phyloP scores from a whole-genome alignment of 2,797 vertebrate species.

The Poliocrania exsul region DNA sequence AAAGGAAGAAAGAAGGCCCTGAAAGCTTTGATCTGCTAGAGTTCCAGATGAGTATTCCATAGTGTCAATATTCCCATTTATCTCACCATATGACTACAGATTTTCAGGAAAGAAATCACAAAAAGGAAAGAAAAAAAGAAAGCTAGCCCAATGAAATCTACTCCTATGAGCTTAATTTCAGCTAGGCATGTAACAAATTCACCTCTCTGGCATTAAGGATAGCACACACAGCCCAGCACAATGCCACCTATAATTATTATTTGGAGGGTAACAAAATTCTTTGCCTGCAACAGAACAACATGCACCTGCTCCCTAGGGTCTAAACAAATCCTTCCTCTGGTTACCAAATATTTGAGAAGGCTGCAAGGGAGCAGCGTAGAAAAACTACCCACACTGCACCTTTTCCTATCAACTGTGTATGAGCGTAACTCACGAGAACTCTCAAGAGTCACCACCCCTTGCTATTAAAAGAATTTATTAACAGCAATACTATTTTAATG shows the following conservation, averaged over 20 bases:
- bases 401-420: background rate
- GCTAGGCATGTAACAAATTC: background rate
- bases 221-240: background rate
- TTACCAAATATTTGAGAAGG: background rate
- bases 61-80: background rate
- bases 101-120: background rate
- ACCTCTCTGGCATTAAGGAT: background rate
- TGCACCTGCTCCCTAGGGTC: background rate
- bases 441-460: background rate
- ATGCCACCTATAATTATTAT: fast-evolving
- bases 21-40: background rate
- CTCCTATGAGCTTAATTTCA: background rate
- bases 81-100: background rate
- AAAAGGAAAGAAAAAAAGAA: background rate
- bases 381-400: background rate
- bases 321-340: background rate
- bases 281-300: background rate
- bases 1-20: background rate
- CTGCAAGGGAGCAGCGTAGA: background rate
- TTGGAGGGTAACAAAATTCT: background rate
- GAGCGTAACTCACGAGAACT: background rate
- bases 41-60: background rate
- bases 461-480: constrained; percentile 29
- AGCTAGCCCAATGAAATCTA: background rate
- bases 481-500: constrained; percentile 15